Percentiles rank a stretch among this genome's conserved stretches.
Conservation (phyloP, 2,888 invertebrate genomes). For the Coelogynopora nodosa region DNA sequence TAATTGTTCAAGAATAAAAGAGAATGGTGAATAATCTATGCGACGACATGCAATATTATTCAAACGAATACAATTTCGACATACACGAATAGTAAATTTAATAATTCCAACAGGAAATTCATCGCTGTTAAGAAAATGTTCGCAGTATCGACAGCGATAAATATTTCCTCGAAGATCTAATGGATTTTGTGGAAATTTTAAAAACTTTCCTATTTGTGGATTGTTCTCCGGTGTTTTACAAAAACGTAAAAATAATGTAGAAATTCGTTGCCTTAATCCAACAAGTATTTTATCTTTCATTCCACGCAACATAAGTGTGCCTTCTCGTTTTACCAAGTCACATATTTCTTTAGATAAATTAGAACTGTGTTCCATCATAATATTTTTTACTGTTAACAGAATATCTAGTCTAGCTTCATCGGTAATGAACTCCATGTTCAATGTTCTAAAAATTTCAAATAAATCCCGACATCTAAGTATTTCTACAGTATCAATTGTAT, state of each 20-base stretch:
- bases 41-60: slow-evolving; percentile 13
- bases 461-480: background rate
- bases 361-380: background rate
- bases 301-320: slow-evolving; percentile 10
- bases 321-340: slow-evolving; percentile 23
- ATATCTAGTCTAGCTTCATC: slow-evolving; percentile 31
- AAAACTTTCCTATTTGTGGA: slow-evolving; percentile 6
- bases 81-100: slow-evolving; percentile 14
- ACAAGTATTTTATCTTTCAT: background rate
- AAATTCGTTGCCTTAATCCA: slow-evolving; percentile 8
- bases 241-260: slow-evolving; percentile 15
- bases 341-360: slow-evolving; percentile 3
- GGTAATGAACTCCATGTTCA: slow-evolving; percentile 33
- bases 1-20: background rate
- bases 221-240: slow-evolving; percentile 7
- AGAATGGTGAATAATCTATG: background rate
- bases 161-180: slow-evolving; percentile 22
- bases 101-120: slow-evolving; percentile 14
- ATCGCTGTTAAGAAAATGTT: background rate
- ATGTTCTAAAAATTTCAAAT: slow-evolving; percentile 16
- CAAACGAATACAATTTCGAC: background rate
- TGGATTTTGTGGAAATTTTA: background rate
- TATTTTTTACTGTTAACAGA: slow-evolving; percentile 7
- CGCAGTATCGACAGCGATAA: slow-evolving; percentile 26
- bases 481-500: background rate